Conservation (phyloP, 2,797 vertebrate species). For the Threskiornis aethiopicus region DNA sequence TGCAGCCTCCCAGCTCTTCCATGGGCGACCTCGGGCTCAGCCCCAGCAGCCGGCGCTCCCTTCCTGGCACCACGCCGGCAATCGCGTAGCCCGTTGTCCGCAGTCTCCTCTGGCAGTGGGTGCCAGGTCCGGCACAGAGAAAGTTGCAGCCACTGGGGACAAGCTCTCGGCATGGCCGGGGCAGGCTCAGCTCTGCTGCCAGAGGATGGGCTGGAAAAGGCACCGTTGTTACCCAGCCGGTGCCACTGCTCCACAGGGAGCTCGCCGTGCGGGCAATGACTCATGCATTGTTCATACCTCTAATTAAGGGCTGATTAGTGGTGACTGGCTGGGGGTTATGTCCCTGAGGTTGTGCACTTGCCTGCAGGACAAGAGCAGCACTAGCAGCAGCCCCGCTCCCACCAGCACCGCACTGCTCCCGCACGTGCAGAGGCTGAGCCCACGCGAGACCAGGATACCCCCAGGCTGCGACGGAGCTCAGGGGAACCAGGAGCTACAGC, state of each 20-base stretch:
- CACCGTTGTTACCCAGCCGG: fast-evolving
- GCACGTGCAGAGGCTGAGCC: fast-evolving
- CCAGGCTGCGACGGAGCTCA: fast-evolving
- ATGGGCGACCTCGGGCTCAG: neutral
- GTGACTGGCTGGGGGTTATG: neutral
- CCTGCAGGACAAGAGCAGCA: neutral
- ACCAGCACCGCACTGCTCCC: neutral
- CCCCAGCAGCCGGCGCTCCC: neutral
- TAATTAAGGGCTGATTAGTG: neutral
- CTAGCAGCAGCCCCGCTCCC: neutral
- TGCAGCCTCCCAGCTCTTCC: neutral
- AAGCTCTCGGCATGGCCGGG: neutral
- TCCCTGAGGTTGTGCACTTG: fast-evolving
- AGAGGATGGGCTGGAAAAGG: neutral
- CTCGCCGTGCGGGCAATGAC: neutral
- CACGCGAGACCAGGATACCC: neutral
- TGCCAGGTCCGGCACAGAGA: neutral
- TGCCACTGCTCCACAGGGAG: neutral
- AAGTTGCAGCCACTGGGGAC: neutral
- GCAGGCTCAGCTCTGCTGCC: neutral
- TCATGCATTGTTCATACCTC: neutral
- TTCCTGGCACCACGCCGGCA: neutral
- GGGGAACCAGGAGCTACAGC: neutral
- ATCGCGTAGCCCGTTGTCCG: fast-evolving
- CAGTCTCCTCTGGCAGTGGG: neutral